Evolutionary conservation across 2,113 vertebrate species (phyloP).

Genomic region (Anser cygnoides): DNA sequence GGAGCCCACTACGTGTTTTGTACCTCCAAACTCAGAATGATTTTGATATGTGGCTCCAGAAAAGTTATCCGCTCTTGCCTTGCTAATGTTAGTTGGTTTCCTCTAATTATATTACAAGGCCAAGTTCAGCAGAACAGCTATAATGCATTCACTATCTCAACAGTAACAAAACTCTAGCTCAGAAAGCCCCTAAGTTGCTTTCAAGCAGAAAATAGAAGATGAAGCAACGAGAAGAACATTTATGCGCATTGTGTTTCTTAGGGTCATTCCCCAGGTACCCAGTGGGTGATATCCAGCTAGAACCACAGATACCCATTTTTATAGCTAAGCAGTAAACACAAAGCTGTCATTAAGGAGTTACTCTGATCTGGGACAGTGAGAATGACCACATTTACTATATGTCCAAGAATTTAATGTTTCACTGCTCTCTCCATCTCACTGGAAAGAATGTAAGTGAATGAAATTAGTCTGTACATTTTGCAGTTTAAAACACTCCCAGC

Average conservation of each 20-base stretch:
- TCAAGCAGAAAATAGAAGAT: background rate
- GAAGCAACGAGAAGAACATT: background rate
- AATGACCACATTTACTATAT: background rate
- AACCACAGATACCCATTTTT: background rate
- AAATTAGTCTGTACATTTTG: background rate
- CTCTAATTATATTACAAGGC: background rate
- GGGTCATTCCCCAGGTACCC: background rate
- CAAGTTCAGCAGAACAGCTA: background rate
- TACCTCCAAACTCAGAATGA: background rate
- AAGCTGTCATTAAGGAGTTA: background rate
- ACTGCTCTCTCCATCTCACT: background rate
- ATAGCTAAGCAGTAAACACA: background rate
- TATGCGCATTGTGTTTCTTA: background rate
- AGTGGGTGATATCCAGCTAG: background rate
- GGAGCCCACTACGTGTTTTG: background rate
- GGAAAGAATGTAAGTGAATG: background rate
- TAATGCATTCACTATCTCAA: background rate
- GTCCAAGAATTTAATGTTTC: background rate
- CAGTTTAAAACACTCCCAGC: background rate
- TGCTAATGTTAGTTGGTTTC: background rate
- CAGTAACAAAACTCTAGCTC: background rate
- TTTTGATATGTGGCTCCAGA: background rate
- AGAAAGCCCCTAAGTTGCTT: background rate
- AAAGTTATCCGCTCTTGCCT: background rate
- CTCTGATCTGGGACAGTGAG: rapidly evolving